These are phyloP conservation scores for Melanostoma scalare DNA, from an alignment of 2,888 invertebrate genomes.

Conservation along the genomic window DNA sequence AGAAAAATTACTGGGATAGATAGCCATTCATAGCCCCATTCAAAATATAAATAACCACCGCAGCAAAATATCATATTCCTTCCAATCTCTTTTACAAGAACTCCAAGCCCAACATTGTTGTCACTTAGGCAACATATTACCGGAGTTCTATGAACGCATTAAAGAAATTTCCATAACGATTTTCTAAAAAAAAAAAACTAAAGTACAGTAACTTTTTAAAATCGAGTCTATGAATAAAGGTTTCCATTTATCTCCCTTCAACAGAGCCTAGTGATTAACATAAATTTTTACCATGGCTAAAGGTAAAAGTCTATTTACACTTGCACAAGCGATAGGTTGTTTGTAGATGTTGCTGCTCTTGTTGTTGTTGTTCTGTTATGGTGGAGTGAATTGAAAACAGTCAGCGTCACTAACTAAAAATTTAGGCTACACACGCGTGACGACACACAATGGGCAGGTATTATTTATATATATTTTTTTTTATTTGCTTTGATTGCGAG, in stretches of 20 bases:
- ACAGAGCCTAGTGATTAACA: constrained; percentile 25
- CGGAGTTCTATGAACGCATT: constrained; percentile 46
- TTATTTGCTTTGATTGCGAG: neutral
- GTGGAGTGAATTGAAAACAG: constrained; percentile 36
- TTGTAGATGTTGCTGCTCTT: neutral
- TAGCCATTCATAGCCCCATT: too few relatives aligned
- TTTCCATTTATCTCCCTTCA: constrained; percentile 15
- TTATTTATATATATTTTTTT: constrained; percentile 20
- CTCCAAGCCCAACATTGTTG: constrained; percentile 1
- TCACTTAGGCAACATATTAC: constrained; percentile 6
- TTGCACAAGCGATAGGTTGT: neutral
- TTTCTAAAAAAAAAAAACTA: constrained; percentile 28
- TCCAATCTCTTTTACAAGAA: neutral
- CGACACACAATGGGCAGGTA: constrained; percentile 41
- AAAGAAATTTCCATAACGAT: constrained; percentile 50
- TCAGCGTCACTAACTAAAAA: constrained; percentile 48
- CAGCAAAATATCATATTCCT: too few relatives aligned
- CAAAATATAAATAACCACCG: too few relatives aligned
- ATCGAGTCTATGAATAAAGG: constrained; percentile 36
- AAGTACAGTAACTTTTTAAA: neutral
- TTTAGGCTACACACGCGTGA: constrained; percentile 65
- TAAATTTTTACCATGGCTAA: constrained; percentile 1
- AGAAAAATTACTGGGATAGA: too few relatives aligned
- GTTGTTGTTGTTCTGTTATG: constrained; percentile 37
- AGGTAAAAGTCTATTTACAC: constrained; percentile 12